phyloP scores from a whole-genome alignment of 35 echinoderm and acorn worm genomes.

The Heliocidaris tuberculata region DNA sequence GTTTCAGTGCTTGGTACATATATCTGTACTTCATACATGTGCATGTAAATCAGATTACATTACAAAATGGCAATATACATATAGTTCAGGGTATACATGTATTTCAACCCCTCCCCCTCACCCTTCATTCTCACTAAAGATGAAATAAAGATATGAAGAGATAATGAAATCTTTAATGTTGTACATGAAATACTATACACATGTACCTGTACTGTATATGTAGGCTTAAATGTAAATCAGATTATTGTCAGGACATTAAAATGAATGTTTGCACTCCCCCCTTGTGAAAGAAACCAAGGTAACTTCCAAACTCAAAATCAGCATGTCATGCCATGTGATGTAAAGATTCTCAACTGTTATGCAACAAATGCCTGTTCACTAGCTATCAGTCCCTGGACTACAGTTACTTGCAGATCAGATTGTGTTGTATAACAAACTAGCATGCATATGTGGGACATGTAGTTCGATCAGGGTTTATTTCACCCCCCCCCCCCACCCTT shows the following conservation, averaged over 20 bases:
- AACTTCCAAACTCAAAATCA: background rate
- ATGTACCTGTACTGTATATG: background rate
- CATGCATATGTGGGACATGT: too few relatives aligned
- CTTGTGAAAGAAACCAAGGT: background rate
- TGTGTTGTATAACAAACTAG: background rate
- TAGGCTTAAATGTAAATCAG: background rate
- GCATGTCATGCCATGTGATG: background rate
- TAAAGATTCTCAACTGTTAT: background rate
- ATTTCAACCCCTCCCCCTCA: too few relatives aligned
- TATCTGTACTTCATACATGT: too few relatives aligned
- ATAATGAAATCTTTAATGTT: background rate
- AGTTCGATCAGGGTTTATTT: too few relatives aligned
- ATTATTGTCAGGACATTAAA: background rate
- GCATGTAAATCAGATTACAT: background rate
- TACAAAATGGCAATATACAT: too few relatives aligned
- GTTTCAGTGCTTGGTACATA: background rate
- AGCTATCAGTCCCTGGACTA: background rate
- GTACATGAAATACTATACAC: too few relatives aligned
- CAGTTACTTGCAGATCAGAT: background rate
- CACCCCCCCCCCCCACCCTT: too few relatives aligned
- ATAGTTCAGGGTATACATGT: too few relatives aligned
- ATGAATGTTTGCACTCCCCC: background rate
- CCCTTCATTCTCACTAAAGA: too few relatives aligned
- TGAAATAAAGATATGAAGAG: background rate
- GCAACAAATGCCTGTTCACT: background rate